Evolutionary conservation across 2,888 invertebrate species (phyloP).

Genomic region (Amaurobius ferox): DNA sequence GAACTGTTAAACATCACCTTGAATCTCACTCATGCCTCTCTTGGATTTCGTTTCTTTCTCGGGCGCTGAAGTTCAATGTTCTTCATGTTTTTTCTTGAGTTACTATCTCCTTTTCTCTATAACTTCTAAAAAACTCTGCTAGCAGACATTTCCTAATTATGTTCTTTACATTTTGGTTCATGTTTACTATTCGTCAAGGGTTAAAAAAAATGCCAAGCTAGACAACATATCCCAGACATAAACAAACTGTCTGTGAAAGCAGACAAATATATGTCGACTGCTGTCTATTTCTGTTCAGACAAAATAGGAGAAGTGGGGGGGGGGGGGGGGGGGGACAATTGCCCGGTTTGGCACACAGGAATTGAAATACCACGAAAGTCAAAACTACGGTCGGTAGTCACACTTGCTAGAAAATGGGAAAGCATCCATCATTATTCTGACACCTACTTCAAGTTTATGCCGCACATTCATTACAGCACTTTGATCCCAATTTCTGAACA

Average conservation of each 20-base stretch:
- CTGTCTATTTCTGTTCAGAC: slow-evolving; percentile 5
- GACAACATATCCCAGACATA: too few species aligned
- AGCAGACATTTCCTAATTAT: too few species aligned
- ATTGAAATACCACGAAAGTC: not conserved
- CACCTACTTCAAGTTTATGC: not conserved
- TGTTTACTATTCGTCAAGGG: too few species aligned
- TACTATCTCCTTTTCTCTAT: too few species aligned
- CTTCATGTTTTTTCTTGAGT: too few species aligned
- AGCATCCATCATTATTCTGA: not conserved
- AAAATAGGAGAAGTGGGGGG: not conserved
- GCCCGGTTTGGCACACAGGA: not conserved
- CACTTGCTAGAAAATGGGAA: not conserved
- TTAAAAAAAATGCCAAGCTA: too few species aligned
- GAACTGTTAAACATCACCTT: too few species aligned
- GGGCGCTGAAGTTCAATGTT: too few species aligned
- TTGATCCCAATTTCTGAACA: not conserved
- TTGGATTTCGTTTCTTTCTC: too few species aligned
- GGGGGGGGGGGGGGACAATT: not conserved
- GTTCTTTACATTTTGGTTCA: too few species aligned
- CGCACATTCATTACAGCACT: not conserved
- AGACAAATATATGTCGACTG: not conserved
- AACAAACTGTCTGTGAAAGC: not conserved
- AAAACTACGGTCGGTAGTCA: not conserved
- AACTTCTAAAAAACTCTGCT: too few species aligned
- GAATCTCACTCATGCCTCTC: too few species aligned